Base-by-base conservation (phyloP, 1,140 invertebrate species). In the Drosophila novamexicana region DNA sequence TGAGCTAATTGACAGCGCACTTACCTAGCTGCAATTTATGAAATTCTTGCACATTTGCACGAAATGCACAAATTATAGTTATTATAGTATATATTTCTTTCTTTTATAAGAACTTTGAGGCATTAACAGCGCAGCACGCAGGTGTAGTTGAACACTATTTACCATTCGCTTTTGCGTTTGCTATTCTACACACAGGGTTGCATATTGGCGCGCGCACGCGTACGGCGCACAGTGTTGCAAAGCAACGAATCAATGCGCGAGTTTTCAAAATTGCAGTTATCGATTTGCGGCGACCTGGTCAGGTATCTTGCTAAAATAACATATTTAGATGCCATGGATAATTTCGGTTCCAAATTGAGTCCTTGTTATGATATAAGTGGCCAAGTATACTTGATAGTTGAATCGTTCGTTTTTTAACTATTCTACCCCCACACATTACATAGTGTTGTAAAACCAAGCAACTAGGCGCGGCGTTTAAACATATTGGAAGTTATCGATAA, bases 131-230 rank as follows among this genome's bases (percentile, higher is more conserved):
- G 58, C 75, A 85, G 73, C 63, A 82, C 68, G 79, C 83, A 86
- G 83, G 84, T 88, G 79, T 69, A 67, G 79, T 64, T 71, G 59
- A 69, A 71, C 53, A 79, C 65, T 75, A 47, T 57, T 40, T 62
- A 77, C 63, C 54, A 82, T 86, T 86, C 36, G 79, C 83, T 88
- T 86, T 86, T 88, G 73, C 47, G 22, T 65, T 54, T 63, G 72
- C 72, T 86, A 86, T 86, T 86, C 83, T 86, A 86, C 83, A 86
- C 83, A 86, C 83, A 86, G 83, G 59, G 83, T 82, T 83, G 83
- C 52, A 85, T 64, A 22, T 49, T 45, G 4, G 42, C 32, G 59
- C 68, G 69, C 47, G 50, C 49, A 37, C 18, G 40, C 49, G 22
- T 29, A 16, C 18, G 42, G 14, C 10, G 12, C 29, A 1, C 47